phyloP scores from a whole-genome alignment of 2,888 invertebrate species.

The Ashinkailepas kermadecensis region DNA sequence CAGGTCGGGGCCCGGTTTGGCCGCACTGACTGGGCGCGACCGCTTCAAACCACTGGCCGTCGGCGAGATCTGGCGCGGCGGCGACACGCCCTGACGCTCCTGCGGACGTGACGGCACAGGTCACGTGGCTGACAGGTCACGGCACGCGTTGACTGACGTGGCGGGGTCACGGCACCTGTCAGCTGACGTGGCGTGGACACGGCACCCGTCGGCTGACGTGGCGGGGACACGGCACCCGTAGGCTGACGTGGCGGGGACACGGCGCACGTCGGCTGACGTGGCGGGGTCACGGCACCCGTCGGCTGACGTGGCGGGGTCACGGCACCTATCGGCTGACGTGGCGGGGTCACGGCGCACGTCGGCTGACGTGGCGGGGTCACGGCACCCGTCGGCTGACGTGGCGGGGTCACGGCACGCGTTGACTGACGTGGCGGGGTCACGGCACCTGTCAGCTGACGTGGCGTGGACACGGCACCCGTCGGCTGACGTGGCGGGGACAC shows the following conservation, averaged over 20 bases:
- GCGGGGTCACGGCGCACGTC: background rate
- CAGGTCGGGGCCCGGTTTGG: background rate
- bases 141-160: no score
- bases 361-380: background rate
- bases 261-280: no score
- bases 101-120: background rate
- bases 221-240: background rate
- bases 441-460: background rate
- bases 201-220: background rate
- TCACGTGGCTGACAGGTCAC: background rate
- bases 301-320: no score
- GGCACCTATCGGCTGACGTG: background rate
- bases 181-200: no score
- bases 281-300: no score
- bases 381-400: no score
- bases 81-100: background rate
- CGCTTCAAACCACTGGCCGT: background rate
- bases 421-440: no score
- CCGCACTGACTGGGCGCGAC: background rate
- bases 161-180: no score
- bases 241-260: background rate
- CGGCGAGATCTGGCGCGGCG: background rate
- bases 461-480: background rate
- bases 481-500: background rate
- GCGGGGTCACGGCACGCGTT: no score